These are phyloP conservation scores for Chaetophractus vellerosus DNA, from an alignment of 2,797 vertebrate species.

Conservation along the genomic window DNA sequence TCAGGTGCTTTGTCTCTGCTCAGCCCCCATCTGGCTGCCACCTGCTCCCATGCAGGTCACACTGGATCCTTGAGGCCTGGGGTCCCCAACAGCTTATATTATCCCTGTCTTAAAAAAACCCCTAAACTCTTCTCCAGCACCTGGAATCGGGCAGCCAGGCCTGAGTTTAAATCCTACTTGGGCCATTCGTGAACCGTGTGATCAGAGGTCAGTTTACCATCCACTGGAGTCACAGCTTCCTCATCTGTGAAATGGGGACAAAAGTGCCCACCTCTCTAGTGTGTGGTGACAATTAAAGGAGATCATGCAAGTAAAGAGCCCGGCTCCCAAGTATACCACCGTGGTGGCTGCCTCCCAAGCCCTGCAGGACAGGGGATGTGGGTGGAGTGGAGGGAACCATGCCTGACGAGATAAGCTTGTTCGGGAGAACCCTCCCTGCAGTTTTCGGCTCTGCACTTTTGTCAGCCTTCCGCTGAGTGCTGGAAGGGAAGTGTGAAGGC, in stretches of 20 bases:
- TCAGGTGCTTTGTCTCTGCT: background rate
- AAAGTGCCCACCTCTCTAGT: background rate
- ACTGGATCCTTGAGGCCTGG: background rate
- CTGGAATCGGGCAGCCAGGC: background rate
- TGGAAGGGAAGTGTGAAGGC: background rate
- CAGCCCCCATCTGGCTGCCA: background rate
- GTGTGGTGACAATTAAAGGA: background rate
- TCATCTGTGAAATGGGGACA: background rate
- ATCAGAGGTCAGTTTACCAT: background rate
- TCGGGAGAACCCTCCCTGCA: background rate
- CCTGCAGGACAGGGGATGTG: fast-evolving
- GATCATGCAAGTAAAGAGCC: background rate
- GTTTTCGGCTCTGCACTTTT: background rate
- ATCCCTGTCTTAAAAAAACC: background rate
- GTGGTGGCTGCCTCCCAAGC: fast-evolving
- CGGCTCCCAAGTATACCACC: background rate
- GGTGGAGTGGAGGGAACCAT: background rate
- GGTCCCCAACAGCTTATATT: background rate
- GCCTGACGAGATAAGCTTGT: fast-evolving
- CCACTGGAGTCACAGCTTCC: background rate
- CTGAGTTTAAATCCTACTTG: background rate
- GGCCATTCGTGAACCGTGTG: background rate
- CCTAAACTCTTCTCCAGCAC: background rate
- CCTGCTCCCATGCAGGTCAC: background rate
- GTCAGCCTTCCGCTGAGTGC: background rate